phyloP scores from a whole-genome alignment of 2,888 invertebrate species.

The Gari tellinella region DNA sequence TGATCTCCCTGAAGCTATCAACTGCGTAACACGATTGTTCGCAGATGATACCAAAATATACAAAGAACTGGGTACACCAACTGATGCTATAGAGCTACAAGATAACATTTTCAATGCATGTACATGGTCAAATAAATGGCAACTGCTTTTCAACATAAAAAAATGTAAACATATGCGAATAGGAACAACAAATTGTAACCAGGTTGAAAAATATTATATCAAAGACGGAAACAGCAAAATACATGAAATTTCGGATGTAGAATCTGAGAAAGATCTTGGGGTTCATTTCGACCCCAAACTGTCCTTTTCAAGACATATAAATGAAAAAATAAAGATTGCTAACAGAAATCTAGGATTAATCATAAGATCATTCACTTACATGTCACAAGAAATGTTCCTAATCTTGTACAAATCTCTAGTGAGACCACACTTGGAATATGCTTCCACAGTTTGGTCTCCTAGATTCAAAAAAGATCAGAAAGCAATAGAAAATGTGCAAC shows the following conservation, averaged over 20 bases:
- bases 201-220: neutral
- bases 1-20: constrained; percentile 2
- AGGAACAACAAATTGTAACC: neutral
- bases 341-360: constrained; percentile 26
- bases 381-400: constrained; percentile 23
- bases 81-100: neutral
- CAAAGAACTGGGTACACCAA: neutral
- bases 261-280: constrained; percentile 6
- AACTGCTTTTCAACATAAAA: constrained; percentile 7
- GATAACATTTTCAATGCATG: neutral
- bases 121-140: constrained; percentile 11
- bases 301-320: constrained; percentile 1
- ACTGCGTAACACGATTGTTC: neutral
- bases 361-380: constrained; percentile 21
- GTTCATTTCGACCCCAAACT: constrained; percentile 5
- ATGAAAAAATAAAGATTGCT: constrained; percentile 4
- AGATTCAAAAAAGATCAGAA: constrained; percentile 13
- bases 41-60: constrained; percentile 12
- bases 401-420: constrained; percentile 26
- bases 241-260: neutral
- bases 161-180: constrained; percentile 8
- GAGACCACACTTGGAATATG: constrained; percentile 28
- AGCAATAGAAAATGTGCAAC: constrained; percentile 22
- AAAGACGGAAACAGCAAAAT: neutral
- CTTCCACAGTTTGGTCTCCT: constrained; percentile 15